Base-by-base conservation (phyloP, 2,888 invertebrate genomes). In the Cerceris rybyensis region DNA sequence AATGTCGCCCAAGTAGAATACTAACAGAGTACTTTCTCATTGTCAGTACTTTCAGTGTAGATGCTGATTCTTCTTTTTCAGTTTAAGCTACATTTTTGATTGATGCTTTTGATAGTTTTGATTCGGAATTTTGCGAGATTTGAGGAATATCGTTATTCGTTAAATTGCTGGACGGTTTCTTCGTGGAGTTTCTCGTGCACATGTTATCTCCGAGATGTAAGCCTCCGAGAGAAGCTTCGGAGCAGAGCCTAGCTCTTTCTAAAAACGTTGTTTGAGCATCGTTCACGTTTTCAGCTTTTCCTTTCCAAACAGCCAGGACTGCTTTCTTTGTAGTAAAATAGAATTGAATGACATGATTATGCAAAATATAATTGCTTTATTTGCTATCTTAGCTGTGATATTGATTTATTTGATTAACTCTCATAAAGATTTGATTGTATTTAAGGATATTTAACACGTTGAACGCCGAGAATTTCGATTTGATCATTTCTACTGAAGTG, bases 281-380 rank as follows among this genome's bases (percentile, higher is more conserved):
- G 76, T 92, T 91, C 16, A 94, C 91, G 82, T 94, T 95, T 70
- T 94, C 95, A 50, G 93, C 88, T 84, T 95, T 94, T 68, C 96
- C 96, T 73, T 91, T 91, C 96, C 96, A 96, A 17, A 94, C 94
- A 72, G 93, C 93, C 88, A 96, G 92, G 2, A 94, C 95, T 71
- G 94, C 94, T 57, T 95, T 95, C 93, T 96, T 78, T n/a, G 4
- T 5, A 16, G 58, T 54, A n/a, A 13, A 6, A 11, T n/a, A 54
- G 7, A 7, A 7, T 41, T 14, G 11, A 28, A 14, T 9, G 7
- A 4, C 4, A 28, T 28, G 2, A 28, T 28, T 28, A 4, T 28
- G 28, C 4, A 28, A 28, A 28, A 28, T 28, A 4, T 28, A 28
- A 28, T 28, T 28, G 28, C 28, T 28, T 28, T 28, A 28, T 28